Conservation (phyloP, 1,140 invertebrate species). For the Drosophila nannoptera region DNA sequence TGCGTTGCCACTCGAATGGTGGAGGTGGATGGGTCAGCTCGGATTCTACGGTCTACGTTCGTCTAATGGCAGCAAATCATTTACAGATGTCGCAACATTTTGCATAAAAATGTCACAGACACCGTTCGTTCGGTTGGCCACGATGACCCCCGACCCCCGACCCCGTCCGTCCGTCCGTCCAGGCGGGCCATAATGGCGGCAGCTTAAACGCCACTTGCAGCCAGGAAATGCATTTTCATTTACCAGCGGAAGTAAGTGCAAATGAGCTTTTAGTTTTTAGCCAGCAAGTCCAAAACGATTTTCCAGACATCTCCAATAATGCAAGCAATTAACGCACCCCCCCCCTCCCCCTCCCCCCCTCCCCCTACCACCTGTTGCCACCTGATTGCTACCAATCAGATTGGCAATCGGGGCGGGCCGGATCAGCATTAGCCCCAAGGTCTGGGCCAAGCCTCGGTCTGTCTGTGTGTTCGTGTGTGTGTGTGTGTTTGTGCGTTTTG, state of each 20-base stretch:
- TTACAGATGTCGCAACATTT: slow-evolving; percentile 74
- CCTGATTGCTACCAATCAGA: too few species aligned
- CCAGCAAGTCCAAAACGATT: slow-evolving; percentile 2
- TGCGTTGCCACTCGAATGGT: slow-evolving; percentile 16
- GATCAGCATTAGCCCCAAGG: slow-evolving; percentile 24
- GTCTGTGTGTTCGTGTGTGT: too few species aligned
- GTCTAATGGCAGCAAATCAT: slow-evolving; percentile 72
- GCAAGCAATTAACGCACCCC: slow-evolving; percentile 39
- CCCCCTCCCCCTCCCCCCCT: slow-evolving; percentile 12
- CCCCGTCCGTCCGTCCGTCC: too few species aligned
- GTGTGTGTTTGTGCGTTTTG: not conserved
- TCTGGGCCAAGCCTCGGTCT: too few species aligned
- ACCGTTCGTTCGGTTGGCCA: slow-evolving; percentile 4
- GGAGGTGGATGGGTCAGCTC: slow-evolving; percentile 51
- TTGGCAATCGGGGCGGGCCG: slow-evolving; percentile 7
- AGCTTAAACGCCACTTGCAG: slow-evolving; percentile 66
- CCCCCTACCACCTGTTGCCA: slow-evolving; percentile 43
- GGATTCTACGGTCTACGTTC: not conserved
- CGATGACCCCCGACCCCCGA: too few species aligned
- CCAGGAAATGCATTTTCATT: slow-evolving; percentile 79
- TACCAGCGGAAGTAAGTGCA: slow-evolving; percentile 76
- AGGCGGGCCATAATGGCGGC: slow-evolving; percentile 24
- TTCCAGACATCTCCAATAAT: not conserved
- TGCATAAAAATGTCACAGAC: slow-evolving; percentile 71
- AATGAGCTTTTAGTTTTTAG: slow-evolving; percentile 79